Evolutionary conservation across 2,113 vertebrate genomes (phyloP).

Genomic region (Amphiprion percula): DNA sequence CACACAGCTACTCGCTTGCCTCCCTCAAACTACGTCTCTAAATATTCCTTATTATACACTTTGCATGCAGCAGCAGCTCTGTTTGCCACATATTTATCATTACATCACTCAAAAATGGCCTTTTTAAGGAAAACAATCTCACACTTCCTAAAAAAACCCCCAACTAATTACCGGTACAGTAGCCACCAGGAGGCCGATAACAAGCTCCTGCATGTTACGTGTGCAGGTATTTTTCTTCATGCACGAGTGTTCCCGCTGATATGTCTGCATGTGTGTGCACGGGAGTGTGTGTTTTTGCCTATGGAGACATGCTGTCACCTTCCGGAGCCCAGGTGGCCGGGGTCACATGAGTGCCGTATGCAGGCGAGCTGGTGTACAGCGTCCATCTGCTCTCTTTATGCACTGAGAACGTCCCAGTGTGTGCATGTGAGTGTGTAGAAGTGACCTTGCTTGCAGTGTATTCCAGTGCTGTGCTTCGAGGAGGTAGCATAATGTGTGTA

Average conservation of each 20-base stretch:
- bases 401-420: conserved; percentile 2
- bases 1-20: too few species aligned
- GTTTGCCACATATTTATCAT: too few species aligned
- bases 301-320: conserved; percentile 66
- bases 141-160: background rate
- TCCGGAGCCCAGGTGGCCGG: conserved; percentile 74
- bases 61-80: too few species aligned
- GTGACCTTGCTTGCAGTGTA: conserved; percentile 55
- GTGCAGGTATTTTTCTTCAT: conserved; percentile 16
- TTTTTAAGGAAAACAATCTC: background rate
- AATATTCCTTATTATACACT: too few species aligned
- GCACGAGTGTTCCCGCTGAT: background rate
- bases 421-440: conserved; percentile 30
- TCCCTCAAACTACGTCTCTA: too few species aligned
- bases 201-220: background rate
- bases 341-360: conserved; percentile 71
- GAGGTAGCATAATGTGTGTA: background rate
- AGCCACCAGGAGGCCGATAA: background rate
- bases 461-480: conserved; percentile 14
- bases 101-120: too few species aligned
- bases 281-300: conserved; percentile 24
- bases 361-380: conserved; percentile 66
- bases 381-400: conserved; percentile 71
- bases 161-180: background rate
- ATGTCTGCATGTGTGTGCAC: conserved; percentile 30